These are phyloP conservation scores for Drosophila paulistorum DNA, from an alignment of 1,140 invertebrate species.

Conservation along the genomic window DNA sequence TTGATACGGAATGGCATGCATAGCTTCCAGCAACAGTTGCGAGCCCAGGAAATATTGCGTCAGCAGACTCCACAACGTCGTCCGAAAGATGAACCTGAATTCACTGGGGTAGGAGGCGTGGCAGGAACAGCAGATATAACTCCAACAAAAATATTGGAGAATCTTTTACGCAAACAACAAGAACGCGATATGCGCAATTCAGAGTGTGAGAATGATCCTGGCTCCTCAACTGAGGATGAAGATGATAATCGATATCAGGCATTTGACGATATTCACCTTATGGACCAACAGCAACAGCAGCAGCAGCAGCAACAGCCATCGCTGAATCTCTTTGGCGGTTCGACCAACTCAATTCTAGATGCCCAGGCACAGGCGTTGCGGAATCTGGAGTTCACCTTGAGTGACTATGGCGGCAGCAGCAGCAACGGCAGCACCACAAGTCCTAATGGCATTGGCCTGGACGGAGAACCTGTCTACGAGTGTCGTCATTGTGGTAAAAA, in stretches of 20 bases:
- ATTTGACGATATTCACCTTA: constrained; percentile 79
- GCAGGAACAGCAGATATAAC: constrained; percentile 32
- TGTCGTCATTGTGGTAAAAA: constrained; percentile 91
- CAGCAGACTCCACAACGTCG: constrained; percentile 59
- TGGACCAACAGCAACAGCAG: constrained; percentile 50
- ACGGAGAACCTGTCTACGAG: constrained; percentile 87
- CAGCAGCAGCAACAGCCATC: constrained; percentile 35
- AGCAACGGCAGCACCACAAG: constrained; percentile 65
- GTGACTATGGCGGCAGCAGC: constrained; percentile 71
- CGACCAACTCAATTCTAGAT: constrained; percentile 52
- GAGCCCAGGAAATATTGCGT: constrained; percentile 74
- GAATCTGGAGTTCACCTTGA: constrained; percentile 70
- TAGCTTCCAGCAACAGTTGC: constrained; percentile 76
- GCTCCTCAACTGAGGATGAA: constrained; percentile 66
- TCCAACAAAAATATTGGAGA: constrained; percentile 74
- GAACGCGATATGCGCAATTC: constrained; percentile 59
- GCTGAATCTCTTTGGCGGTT: constrained; percentile 50
- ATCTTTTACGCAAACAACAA: constrained; percentile 71
- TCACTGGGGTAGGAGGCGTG: not conserved
- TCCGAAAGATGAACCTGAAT: constrained; percentile 48
- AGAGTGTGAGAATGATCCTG: constrained; percentile 66
- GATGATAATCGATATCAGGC: constrained; percentile 69
- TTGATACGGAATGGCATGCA: constrained; percentile 71
- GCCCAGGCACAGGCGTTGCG: constrained; percentile 76
- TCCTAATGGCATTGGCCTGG: constrained; percentile 83